Percentiles rank a stretch among this genome's conserved stretches.
These are phyloP conservation scores for Poecilia gillii DNA, from an alignment of 2,797 vertebrate species.

Conservation along the genomic window DNA sequence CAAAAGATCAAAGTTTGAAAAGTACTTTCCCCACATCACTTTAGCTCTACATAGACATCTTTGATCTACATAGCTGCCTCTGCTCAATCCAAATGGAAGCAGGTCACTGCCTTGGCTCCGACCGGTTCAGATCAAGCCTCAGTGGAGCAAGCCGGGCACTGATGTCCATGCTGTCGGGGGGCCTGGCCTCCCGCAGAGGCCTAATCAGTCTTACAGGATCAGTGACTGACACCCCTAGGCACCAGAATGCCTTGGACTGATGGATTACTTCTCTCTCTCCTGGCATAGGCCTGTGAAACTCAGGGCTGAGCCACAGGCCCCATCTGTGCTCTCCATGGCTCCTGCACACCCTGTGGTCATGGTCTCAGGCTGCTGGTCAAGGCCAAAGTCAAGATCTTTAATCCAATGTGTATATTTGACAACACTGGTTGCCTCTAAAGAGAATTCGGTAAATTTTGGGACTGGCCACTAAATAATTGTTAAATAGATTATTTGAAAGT, in stretches of 20 bases:
- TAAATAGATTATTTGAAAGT: background rate
- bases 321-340: conserved; percentile 78
- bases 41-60: conserved; percentile 34
- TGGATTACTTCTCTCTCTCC: conserved; percentile 78
- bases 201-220: conserved; percentile 80
- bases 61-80: conserved; percentile 57
- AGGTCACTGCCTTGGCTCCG: conserved; percentile 75
- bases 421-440: conserved; percentile 5
- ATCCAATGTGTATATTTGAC: conserved; percentile 31
- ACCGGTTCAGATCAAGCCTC: conserved; percentile 68
- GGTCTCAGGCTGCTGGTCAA: conserved; percentile 61
- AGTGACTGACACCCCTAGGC: conserved; percentile 67
- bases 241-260: conserved; percentile 72
- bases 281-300: conserved; percentile 67
- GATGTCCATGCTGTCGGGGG: conserved; percentile 74
- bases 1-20: conserved; percentile 24
- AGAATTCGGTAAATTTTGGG: conserved; percentile 7
- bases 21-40: conserved; percentile 9
- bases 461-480: background rate
- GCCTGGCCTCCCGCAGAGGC: conserved; percentile 71
- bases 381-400: conserved; percentile 55
- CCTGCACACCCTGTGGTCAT: conserved; percentile 64
- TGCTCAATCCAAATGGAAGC: conserved; percentile 67
- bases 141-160: conserved; percentile 73
- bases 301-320: conserved; percentile 63